Evolutionary conservation across 1,140 invertebrate species (phyloP), one percentile per base, ranked within the genome.

Genomic region (Tribolium castaneum): DNA sequence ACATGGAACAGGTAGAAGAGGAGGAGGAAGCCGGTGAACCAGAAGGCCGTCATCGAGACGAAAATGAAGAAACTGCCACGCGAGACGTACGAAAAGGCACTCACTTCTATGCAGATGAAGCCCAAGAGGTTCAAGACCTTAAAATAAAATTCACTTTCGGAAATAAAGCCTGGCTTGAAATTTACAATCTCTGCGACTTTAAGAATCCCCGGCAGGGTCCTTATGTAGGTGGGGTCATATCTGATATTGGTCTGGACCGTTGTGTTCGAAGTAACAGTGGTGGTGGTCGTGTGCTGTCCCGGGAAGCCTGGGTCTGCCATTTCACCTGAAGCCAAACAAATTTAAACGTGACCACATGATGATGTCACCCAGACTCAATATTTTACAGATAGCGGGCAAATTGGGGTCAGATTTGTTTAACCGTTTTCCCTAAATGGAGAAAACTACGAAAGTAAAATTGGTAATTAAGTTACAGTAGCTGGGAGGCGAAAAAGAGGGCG

Each of bases 1-100:
- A 97, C 90, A 84, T 97, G 95, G 84, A 97, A 95, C 66, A 96
- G 83, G 86, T 97, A 97, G 72, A 97, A 90, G 0, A 92, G 89
- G 12, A 97, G 90, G 10, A 97, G 86, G 51, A 96, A 92, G 9
- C 93, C 91, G 0, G 94, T 96, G 76, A 94, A 92, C 91, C 95
- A 95, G 83, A 97, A 94, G n/a, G 93, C 96, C 16, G 90, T 91
- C 90, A 95, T 95, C 0, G 95, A 90, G 0, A 97, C 93, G 85
- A 94, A 94, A 84, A 92, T 94, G 86, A 95, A 96, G 91, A 92
- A 97, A 25, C 87, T 86, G 70, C 87, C 88, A 75, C 90, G 89
- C 49, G 90, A 89, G 75, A 87, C 79, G 75, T 84, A 86, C 54
- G 88, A 89, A 22, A 87, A 86, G 0, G 80, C 80, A 7, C 93